Evolutionary conservation across 2,797 vertebrate genomes (phyloP), one percentile per base, ranked within the genome.

Genomic region (Orientallactaga sibirica): DNA sequence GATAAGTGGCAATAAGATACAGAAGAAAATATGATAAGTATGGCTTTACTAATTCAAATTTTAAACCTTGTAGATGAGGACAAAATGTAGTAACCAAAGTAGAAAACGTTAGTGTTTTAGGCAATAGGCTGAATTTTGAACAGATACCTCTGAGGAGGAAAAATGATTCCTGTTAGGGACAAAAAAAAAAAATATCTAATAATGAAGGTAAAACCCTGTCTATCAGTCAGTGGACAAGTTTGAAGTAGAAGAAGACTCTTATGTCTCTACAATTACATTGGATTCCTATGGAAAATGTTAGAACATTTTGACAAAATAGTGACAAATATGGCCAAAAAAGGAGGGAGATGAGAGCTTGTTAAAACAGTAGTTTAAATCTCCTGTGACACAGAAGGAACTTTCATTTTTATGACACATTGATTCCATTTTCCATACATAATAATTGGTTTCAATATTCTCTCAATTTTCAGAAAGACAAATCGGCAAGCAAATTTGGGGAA

Each of bases 121-220:
- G 77, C 66, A 62, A 61, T 25, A 29, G 4, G 12, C 0, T 84
- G 20, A 83, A 25, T 8, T 77, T 70, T 41, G 29, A 37, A 55
- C 19, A 29, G 27, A 25, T 20, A 33, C 29, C 14, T 71, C 20
- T 64, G 7, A 20, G 37, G 67, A 37, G 37, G 14, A 77, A 85
- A 15, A 3, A 19, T 7, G 55, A 27, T 61, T 70, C 27, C 9
- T 75, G 12, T 66, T 27, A 9, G 0, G 2, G 73, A 10, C 52
- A 79, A 61, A 79, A 11, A 37, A 37, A 37, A 37, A 37, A 37
- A 37, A 37, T 37, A 5, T 27, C 3, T 11, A 18, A 62, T 74
- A 3, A 10, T 33, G 4, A 58, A 78, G 11, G 3, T 10, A 18
- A 61, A 41, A 4, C 0, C 0, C 5, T 4, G 0, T 43, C 0